Percentiles rank a stretch among this genome's conserved stretches.
These are phyloP conservation scores for Bolinopsis microptera DNA, from an alignment of 37 sponge, comb jelly and placozoan genomes.

Conservation along the genomic window DNA sequence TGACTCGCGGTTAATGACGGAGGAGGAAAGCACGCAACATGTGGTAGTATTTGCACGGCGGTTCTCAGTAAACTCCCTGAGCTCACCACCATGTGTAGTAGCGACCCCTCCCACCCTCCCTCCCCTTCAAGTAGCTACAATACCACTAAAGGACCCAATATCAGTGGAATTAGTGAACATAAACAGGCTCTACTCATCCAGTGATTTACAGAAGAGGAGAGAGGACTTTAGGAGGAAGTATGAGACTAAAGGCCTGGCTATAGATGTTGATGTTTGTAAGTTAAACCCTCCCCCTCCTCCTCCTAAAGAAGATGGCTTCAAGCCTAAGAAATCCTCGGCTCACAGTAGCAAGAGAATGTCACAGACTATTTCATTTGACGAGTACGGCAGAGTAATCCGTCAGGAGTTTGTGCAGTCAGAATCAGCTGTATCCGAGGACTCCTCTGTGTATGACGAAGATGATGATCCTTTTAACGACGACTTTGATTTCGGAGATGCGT, in stretches of 20 bases:
- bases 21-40: neutral
- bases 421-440: neutral
- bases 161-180: constrained; percentile 25
- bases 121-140: neutral
- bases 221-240: constrained; percentile 32
- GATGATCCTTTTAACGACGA: neutral
- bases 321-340: neutral
- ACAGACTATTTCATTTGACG: constrained; percentile 38
- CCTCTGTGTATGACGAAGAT: constrained; percentile 4
- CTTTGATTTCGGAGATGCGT: neutral
- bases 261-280: constrained; percentile 50
- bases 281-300: neutral
- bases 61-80: neutral
- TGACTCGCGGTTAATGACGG: neutral
- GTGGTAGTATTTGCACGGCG: constrained; percentile 23
- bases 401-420: constrained; percentile 21
- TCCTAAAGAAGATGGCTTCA: neutral
- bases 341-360: neutral
- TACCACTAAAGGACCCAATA: neutral
- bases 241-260: neutral
- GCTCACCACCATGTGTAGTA: constrained; percentile 2
- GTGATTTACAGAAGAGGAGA: neutral
- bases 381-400: neutral
- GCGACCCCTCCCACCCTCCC: neutral
- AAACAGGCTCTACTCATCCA: neutral